phyloP scores from a whole-genome alignment of 2,888 invertebrate genomes.

The Seira musarum region DNA sequence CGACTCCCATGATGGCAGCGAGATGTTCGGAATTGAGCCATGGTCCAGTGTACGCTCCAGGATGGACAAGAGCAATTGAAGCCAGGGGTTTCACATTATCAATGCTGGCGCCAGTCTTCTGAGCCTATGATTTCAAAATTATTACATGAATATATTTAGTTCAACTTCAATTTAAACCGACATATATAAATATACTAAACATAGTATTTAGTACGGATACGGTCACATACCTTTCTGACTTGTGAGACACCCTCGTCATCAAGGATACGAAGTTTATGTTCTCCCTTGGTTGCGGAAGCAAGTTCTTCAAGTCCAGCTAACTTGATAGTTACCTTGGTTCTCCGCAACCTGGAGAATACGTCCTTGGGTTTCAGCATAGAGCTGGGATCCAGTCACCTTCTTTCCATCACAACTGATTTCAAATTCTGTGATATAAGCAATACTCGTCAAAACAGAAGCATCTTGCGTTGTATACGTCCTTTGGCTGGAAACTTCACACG shows the following conservation, averaged over 20 bases:
- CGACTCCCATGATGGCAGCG: constrained; percentile 83
- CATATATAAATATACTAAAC: no score
- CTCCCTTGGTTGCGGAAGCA: constrained; percentile 85
- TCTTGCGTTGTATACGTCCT: constrained; percentile 92
- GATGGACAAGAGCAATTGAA: constrained; percentile 81
- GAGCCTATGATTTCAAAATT: no score
- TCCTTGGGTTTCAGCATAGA: constrained; percentile 74
- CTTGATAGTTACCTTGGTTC: constrained; percentile 73
- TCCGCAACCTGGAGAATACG: constrained; percentile 61
- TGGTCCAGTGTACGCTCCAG: constrained; percentile 88
- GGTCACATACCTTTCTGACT: constrained; percentile 86
- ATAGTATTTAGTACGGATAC: no score
- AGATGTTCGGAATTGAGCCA: constrained; percentile 94
- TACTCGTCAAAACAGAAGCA: constrained; percentile 90
- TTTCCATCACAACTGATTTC: constrained; percentile 80
- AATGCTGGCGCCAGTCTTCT: constrained; percentile 59
- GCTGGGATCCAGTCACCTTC: constrained; percentile 71
- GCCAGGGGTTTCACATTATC: constrained; percentile 75
- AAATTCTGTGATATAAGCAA: constrained; percentile 94
- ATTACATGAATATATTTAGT: no score
- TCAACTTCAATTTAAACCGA: no score
- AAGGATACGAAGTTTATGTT: constrained; percentile 84
- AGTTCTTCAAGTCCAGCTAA: constrained; percentile 96
- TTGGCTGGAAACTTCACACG: constrained; percentile 77
- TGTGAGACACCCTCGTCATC: constrained; percentile 95